Percentiles rank a stretch among this genome's conserved stretches.
Conservation (phyloP, 2,888 invertebrate genomes). For the Epirrita christyi region DNA sequence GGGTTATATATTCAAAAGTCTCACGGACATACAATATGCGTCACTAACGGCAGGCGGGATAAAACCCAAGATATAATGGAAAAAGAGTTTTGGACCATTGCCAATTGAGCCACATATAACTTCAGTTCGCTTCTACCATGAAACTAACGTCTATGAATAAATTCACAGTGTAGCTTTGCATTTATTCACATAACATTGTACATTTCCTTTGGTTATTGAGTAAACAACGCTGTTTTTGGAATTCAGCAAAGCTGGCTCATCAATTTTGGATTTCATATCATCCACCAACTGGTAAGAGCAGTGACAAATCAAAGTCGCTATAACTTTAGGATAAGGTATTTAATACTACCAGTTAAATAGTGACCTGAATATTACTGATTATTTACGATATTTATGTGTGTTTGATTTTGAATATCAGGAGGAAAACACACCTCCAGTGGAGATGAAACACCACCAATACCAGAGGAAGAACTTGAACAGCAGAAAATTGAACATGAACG, state of each 20-base stretch:
- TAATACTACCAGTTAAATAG: too few relatives aligned
- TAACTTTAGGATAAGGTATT: too few relatives aligned
- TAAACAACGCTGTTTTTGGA: conserved; percentile 17
- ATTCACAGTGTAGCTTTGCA: conserved; percentile 59
- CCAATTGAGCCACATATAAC: conserved; percentile 62
- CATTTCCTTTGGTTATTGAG: conserved; percentile 36
- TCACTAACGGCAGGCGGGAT: too few relatives aligned
- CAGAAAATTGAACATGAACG: conserved; percentile 87
- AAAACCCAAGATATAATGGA: conserved; percentile 11
- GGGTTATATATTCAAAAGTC: too few relatives aligned
- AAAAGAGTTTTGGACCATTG: conserved; percentile 55
- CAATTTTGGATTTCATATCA: conserved; percentile 95
- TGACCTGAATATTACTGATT: too few relatives aligned
- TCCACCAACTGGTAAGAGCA: conserved; percentile 87
- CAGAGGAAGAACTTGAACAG: conserved; percentile 83
- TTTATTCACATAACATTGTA: conserved; percentile 52
- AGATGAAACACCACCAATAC: conserved; percentile 80
- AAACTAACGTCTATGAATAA: conserved; percentile 82
- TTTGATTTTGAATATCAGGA: conserved; percentile 47
- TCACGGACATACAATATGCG: too few relatives aligned
- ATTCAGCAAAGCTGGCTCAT: conserved; percentile 89
- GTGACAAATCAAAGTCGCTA: too few relatives aligned
- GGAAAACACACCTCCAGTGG: conserved; percentile 81
- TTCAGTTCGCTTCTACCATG: conserved; percentile 55
- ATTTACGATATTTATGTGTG: not conserved